Evolutionary conservation across 2,888 invertebrate genomes (phyloP).

Genomic region (Tortrix viridana): DNA sequence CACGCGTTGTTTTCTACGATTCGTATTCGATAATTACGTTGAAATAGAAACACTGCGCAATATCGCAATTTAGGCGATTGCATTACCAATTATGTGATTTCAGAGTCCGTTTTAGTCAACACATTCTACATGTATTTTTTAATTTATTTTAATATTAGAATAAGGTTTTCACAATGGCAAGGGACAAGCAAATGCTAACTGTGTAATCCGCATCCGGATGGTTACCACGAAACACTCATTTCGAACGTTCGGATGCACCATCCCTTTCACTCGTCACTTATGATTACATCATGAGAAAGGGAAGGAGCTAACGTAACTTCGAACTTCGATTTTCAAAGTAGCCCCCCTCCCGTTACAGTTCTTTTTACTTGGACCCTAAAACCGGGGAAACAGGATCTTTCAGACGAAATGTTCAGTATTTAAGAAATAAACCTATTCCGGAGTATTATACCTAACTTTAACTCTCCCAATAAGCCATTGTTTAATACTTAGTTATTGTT

Average conservation of each 20-base stretch:
- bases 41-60: slow-evolving; percentile 1
- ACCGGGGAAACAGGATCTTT: background rate
- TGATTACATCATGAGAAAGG: too few relatives aligned
- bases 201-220: too few relatives aligned
- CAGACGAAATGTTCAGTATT: background rate
- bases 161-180: background rate
- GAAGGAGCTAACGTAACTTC: too few relatives aligned
- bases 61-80: slow-evolving; percentile 2
- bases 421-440: background rate
- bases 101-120: background rate
- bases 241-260: too few relatives aligned
- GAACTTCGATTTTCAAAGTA: too few relatives aligned
- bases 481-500: slow-evolving; percentile 72
- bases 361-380: background rate
- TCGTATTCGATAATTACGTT: background rate
- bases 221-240: too few relatives aligned
- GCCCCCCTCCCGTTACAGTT: too few relatives aligned
- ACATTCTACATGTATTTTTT: background rate
- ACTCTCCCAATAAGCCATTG: slow-evolving; percentile 44
- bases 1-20: slow-evolving; percentile 1
- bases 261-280: too few relatives aligned
- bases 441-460: background rate
- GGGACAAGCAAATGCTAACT: background rate
- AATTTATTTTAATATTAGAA: background rate
- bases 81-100: background rate